Percentiles rank a stretch among this genome's conserved stretches.
Evolutionary conservation across 2,888 invertebrate species (phyloP).

Genomic region (Andrena praecox): DNA sequence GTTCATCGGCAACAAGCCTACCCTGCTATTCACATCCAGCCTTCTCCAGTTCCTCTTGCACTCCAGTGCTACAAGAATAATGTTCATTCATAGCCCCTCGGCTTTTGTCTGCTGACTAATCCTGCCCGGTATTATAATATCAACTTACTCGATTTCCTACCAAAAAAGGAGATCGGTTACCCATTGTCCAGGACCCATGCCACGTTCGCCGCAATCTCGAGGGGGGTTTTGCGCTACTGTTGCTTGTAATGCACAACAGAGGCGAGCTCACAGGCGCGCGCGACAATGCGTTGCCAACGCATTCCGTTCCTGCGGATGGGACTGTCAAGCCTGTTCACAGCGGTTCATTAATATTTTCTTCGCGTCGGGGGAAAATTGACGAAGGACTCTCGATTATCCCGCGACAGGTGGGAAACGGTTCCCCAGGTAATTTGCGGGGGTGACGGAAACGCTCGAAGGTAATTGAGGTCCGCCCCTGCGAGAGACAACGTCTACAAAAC

Average conservation of each 20-base stretch:
- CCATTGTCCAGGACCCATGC: slow-evolving; percentile 31
- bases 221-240: slow-evolving; percentile 10
- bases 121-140: slow-evolving; percentile 19
- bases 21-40: not conserved
- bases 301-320: slow-evolving; percentile 15
- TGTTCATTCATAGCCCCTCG: slow-evolving; percentile 7
- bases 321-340: not conserved
- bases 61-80: not conserved
- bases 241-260: slow-evolving; percentile 17
- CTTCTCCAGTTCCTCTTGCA: not conserved
- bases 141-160: slow-evolving; percentile 38
- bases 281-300: not conserved
- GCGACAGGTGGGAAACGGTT: slow-evolving; percentile 33
- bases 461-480: slow-evolving; percentile 13
- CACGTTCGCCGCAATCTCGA: not conserved
- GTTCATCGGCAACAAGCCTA: not conserved
- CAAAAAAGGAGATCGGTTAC: slow-evolving; percentile 25
- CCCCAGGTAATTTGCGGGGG: slow-evolving; percentile 13
- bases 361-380: slow-evolving; percentile 16
- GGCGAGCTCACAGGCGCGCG: not conserved
- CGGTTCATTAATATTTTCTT: slow-evolving; percentile 43
- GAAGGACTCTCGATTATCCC: slow-evolving; percentile 28
- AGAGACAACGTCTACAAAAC: slow-evolving; percentile 22
- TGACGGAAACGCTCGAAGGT: not conserved
- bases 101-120: slow-evolving; percentile 11